Evolutionary conservation across 2,113 vertebrate genomes (phyloP), one percentile per base, ranked within the genome.

Genomic region (Oryzias javanicus): DNA sequence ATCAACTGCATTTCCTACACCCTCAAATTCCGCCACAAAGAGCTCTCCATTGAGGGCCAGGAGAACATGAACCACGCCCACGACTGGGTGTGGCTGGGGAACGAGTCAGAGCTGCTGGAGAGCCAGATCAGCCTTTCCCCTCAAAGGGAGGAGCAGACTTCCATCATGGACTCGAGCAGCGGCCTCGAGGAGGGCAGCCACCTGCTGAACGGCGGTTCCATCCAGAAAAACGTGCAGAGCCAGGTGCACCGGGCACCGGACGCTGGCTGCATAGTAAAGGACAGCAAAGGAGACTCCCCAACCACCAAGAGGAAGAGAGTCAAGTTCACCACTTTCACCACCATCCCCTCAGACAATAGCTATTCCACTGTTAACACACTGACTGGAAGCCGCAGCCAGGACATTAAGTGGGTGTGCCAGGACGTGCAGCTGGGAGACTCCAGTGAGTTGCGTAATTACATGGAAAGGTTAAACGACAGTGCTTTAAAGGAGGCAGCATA

Each of bases 51-150:
- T 2, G 96, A 98, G 71, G 94, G 94, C 41, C 94, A 94, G 84
- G 81, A 92, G 72, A 87, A 89, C 68, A 77, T 92, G 92, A 91
- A 93, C 49, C 97, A 99, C 13, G 93, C 95, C 1, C 97, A 99
- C 0, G 96, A 99, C 76, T 99, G 97, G 97, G 97, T 99, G 54
- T 99, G 97, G 96, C 88, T 98, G 47, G 96, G 96, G 1, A 96
- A 94, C 0, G 96, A 97, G 85, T 91, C 93, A 0, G 96, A 98
- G 66, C 91, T 95, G 24, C 83, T 95, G 68, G 96, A 95, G 86
- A 92, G 91, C 62, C 63, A 84, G 5, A 90, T 86, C 3, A 93
- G 94, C 1, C 49, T 89, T 14, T 90, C 91, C 0, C 90, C 91
- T 0, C 94, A 92, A 74, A 93, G 86, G 56, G 93, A 94, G 4